Conservation (phyloP, 2,797 vertebrate species). For the Schizopygopsis malacanthus region DNA sequence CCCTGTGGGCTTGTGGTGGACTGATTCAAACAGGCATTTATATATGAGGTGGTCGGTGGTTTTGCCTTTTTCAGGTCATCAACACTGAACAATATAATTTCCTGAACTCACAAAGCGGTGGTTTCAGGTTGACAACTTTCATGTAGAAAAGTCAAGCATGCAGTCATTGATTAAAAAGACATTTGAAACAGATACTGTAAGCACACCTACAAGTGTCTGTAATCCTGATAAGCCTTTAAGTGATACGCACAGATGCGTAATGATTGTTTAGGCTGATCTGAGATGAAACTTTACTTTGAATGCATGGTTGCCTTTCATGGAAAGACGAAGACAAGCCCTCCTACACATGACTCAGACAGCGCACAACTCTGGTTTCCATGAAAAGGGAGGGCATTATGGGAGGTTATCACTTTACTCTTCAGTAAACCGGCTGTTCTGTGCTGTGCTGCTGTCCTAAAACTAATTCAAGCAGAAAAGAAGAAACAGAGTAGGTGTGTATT, state of each 20-base stretch:
- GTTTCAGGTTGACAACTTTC: not conserved
- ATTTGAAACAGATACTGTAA: slow-evolving; percentile 9
- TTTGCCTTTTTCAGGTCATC: slow-evolving; percentile 40
- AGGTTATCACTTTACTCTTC: slow-evolving; percentile 35
- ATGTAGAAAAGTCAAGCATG: not conserved
- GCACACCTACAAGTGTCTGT: slow-evolving; percentile 22
- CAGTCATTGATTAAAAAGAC: slow-evolving; percentile 12
- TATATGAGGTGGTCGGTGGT: slow-evolving; percentile 18
- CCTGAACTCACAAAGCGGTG: not conserved
- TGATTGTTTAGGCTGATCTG: slow-evolving; percentile 28
- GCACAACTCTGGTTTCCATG: slow-evolving; percentile 43
- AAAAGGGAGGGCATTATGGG: slow-evolving; percentile 36
- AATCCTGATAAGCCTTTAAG: slow-evolving; percentile 16
- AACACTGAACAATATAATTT: slow-evolving; percentile 12
- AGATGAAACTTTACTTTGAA: slow-evolving; percentile 26
- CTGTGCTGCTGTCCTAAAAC: slow-evolving; percentile 22
- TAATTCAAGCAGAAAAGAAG: slow-evolving; percentile 41
- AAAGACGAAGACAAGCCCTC: slow-evolving; percentile 9
- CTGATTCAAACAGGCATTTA: slow-evolving; percentile 19
- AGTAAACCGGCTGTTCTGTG: slow-evolving; percentile 6
- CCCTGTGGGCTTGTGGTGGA: slow-evolving; percentile 27
- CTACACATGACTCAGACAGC: slow-evolving; percentile 41
- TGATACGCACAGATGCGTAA: not conserved
- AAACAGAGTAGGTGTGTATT: slow-evolving; percentile 29
- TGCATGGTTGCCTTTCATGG: not conserved